Evolutionary conservation across 2,797 vertebrate species (phyloP).

Genomic region (Borostomias antarcticus): DNA sequence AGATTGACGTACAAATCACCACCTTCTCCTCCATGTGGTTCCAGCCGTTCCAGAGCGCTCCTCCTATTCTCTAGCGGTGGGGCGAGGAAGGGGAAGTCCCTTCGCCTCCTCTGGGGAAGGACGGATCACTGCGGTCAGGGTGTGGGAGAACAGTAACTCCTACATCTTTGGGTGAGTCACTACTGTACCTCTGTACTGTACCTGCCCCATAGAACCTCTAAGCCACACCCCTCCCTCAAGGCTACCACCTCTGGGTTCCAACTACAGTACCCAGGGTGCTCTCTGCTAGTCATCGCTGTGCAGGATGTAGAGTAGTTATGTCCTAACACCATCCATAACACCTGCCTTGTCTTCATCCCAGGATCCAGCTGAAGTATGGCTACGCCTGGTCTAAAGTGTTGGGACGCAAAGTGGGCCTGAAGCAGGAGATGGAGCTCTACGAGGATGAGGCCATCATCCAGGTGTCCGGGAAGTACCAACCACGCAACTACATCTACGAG

Average conservation of each 20-base stretch:
- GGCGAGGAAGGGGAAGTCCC: conserved; percentile 13
- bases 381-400: neutral
- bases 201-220: too few relatives aligned
- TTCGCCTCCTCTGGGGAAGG: conserved; percentile 26
- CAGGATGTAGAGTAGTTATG: too few relatives aligned
- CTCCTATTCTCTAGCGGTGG: conserved; percentile 40
- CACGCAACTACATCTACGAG: conserved; percentile 1
- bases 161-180: conserved; percentile 53
- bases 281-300: too few relatives aligned
- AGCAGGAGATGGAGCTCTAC: neutral
- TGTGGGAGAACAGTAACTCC: conserved; percentile 1
- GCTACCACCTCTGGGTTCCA: too few relatives aligned
- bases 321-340: too few relatives aligned
- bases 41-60: neutral
- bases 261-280: too few relatives aligned
- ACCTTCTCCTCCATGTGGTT: neutral
- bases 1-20: too few relatives aligned
- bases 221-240: too few relatives aligned
- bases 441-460: neutral
- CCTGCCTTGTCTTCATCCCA: too few relatives aligned
- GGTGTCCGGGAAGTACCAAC: neutral
- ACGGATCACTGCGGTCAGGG: conserved; percentile 28
- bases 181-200: too few relatives aligned
- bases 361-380: neutral
- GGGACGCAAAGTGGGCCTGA: neutral